Conservation (phyloP, 2,113 vertebrate genomes). For the Gallinago media region DNA sequence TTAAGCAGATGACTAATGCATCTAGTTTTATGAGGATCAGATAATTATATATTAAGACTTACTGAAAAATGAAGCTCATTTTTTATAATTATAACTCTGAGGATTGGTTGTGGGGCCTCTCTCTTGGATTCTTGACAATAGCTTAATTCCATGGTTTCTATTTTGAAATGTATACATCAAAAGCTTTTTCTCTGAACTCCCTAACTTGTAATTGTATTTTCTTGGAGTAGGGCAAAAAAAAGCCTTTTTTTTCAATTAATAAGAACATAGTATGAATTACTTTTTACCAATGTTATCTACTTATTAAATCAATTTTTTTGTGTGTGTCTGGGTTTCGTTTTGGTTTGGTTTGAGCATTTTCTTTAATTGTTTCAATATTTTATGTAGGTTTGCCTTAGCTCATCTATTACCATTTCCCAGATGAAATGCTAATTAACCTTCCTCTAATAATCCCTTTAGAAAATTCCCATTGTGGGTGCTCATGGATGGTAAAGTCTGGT, state of each 20-base stretch:
- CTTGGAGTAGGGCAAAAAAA: not conserved
- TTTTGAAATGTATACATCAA: not conserved
- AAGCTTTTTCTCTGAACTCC: not conserved
- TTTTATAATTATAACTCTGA: conserved; percentile 20
- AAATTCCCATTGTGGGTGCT: conserved; percentile 53
- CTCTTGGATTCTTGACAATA: not conserved
- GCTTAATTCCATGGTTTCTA: not conserved
- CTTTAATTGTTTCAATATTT: conserved; percentile 57
- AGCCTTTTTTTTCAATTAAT: rapidly evolving
- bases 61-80: not conserved
- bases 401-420: conserved; percentile 58
- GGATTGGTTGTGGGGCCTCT: not conserved
- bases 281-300: not conserved
- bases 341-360: not conserved
- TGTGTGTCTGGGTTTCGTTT: not conserved
- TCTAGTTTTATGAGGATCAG: not conserved
- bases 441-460: conserved; percentile 52
- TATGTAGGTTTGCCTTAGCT: conserved; percentile 24
- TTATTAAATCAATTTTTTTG: not conserved
- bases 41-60: conserved; percentile 11
- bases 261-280: not conserved
- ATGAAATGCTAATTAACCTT: conserved; percentile 64
- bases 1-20: not conserved
- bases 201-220: not conserved
- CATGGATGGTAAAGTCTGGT: conserved; percentile 53